Percentiles rank a stretch among this genome's conserved stretches.
phyloP scores from a whole-genome alignment of 2,888 invertebrate species.

The Lutraria lutraria region DNA sequence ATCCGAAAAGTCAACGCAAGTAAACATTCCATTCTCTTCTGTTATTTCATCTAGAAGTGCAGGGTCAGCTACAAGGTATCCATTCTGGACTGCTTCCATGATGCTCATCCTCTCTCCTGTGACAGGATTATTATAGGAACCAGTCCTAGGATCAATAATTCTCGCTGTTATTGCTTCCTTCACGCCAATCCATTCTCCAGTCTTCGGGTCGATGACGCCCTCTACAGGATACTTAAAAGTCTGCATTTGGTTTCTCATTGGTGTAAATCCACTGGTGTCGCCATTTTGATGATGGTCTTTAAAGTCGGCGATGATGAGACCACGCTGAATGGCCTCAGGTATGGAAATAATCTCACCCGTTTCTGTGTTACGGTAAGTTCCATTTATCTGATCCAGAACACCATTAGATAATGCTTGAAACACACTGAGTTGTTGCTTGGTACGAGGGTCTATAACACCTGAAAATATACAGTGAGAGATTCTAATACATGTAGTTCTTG shows the following conservation, averaged over 20 bases:
- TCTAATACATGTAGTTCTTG: no score
- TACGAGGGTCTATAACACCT: slow-evolving; percentile 84
- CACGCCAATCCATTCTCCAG: slow-evolving; percentile 89
- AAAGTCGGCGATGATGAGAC: slow-evolving; percentile 82
- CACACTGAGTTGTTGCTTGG: slow-evolving; percentile 80
- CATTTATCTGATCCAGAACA: slow-evolving; percentile 82
- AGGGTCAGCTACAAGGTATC: slow-evolving; percentile 88
- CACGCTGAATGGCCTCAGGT: slow-evolving; percentile 84
- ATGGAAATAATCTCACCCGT: slow-evolving; percentile 83
- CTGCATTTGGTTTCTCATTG: slow-evolving; percentile 75
- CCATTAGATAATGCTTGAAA: slow-evolving; percentile 83
- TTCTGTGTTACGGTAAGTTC: slow-evolving; percentile 82
- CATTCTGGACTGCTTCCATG: slow-evolving; percentile 91
- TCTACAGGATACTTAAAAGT: slow-evolving; percentile 77
- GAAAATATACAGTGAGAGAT: slow-evolving; percentile 11
- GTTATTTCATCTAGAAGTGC: slow-evolving; percentile 69
- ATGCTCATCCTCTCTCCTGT: slow-evolving; percentile 88
- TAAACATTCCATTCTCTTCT: slow-evolving; percentile 76
- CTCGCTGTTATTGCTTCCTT: slow-evolving; percentile 92
- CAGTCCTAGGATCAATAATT: slow-evolving; percentile 91
- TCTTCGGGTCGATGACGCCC: slow-evolving; percentile 82
- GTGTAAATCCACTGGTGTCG: slow-evolving; percentile 69
- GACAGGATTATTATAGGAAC: slow-evolving; percentile 88
- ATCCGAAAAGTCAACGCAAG: slow-evolving; percentile 79
- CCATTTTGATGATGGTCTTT: slow-evolving; percentile 74